phyloP scores from a whole-genome alignment of 2,113 vertebrate genomes.

The Silurus glanis region DNA sequence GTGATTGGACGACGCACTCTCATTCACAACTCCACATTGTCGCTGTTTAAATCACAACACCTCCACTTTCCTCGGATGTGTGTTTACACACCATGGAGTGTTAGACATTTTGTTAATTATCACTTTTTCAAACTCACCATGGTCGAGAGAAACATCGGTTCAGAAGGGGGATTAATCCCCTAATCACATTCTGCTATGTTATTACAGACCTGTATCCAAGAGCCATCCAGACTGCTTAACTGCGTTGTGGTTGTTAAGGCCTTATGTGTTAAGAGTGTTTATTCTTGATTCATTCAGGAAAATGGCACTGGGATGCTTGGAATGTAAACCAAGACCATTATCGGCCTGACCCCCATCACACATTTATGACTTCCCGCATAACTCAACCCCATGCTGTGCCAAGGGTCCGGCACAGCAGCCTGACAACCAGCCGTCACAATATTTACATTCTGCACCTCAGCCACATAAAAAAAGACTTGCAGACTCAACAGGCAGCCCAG shows the following conservation, averaged over 20 bases:
- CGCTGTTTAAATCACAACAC: background rate
- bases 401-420: slow-evolving; percentile 62
- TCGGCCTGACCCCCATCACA: slow-evolving; percentile 59
- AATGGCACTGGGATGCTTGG: slow-evolving; percentile 65
- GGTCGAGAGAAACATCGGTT: background rate
- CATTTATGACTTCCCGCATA: slow-evolving; percentile 56
- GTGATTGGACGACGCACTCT: slow-evolving; percentile 25
- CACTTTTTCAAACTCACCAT: slow-evolving; percentile 10
- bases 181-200: slow-evolving; percentile 8
- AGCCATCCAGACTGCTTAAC: background rate
- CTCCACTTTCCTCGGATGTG: background rate
- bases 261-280: slow-evolving; percentile 53
- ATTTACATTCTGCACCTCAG: slow-evolving; percentile 79
- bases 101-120: slow-evolving; percentile 31
- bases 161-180: background rate
- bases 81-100: slow-evolving; percentile 25
- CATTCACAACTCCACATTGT: slow-evolving; percentile 32
- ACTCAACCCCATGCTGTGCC: slow-evolving; percentile 63
- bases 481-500: slow-evolving; percentile 70
- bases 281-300: slow-evolving; percentile 64
- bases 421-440: slow-evolving; percentile 78
- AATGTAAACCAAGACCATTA: slow-evolving; percentile 68
- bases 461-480: slow-evolving; percentile 73
- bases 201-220: background rate
- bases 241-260: background rate